phyloP scores from a whole-genome alignment of 2,888 invertebrate species.

The Gastracanthus pulcherrimus region DNA sequence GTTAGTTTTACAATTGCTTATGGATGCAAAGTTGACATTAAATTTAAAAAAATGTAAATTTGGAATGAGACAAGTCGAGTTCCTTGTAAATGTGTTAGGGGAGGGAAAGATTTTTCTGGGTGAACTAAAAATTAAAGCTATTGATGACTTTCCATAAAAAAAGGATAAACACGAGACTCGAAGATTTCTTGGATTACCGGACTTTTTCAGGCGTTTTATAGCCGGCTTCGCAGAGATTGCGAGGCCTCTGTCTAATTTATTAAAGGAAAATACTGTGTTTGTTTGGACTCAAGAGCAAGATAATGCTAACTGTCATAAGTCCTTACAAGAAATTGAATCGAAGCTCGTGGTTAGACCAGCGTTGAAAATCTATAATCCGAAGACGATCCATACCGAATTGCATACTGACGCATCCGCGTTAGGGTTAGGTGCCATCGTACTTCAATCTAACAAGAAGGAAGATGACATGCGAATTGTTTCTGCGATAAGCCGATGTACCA shows the following conservation, averaged over 20 bases:
- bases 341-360: not conserved
- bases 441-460: constrained; percentile 43
- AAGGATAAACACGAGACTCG: too few species aligned
- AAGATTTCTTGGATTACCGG: constrained; percentile 21
- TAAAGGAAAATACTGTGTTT: not conserved
- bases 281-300: not conserved
- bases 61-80: too few species aligned
- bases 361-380: constrained; percentile 16
- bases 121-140: too few species aligned
- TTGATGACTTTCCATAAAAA: too few species aligned
- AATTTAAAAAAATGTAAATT: too few species aligned
- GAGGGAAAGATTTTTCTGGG: too few species aligned
- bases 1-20: too few species aligned
- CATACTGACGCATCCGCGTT: constrained; percentile 57
- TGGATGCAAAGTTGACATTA: too few species aligned
- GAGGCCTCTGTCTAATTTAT: not conserved
- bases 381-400: constrained; percentile 40
- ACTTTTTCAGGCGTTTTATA: constrained; percentile 35
- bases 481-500: constrained; percentile 46
- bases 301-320: too few species aligned
- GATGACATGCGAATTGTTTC: constrained; percentile 38
- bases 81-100: too few species aligned
- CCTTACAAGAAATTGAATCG: constrained; percentile 12
- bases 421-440: constrained; percentile 57
- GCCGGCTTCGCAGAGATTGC: not conserved